Percentiles rank a stretch among this genome's conserved stretches.
Evolutionary conservation across 2,797 vertebrate genomes (phyloP).

Genomic region (Mormyrus proboscirostris): DNA sequence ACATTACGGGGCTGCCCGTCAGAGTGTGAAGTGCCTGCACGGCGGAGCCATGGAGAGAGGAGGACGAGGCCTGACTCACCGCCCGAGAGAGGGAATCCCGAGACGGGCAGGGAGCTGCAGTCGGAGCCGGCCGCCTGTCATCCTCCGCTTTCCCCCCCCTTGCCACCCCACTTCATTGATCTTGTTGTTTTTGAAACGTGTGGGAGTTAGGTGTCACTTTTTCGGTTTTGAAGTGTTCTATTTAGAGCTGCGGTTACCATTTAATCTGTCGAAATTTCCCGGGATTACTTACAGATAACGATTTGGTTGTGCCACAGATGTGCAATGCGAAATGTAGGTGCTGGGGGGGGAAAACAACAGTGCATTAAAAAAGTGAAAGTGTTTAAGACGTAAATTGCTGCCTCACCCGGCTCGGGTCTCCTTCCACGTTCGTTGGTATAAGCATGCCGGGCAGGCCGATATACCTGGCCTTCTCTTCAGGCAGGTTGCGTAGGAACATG

Average conservation of each 20-base stretch:
- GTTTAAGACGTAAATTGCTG: neutral
- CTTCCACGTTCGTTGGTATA: neutral
- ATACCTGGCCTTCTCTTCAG: neutral
- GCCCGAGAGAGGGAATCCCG: neutral
- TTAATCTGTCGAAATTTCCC: neutral
- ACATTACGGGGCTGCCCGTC: neutral
- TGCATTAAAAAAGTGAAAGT: neutral
- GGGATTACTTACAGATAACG: neutral
- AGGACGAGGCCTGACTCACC: neutral
- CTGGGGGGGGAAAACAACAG: neutral
- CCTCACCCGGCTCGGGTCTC: neutral
- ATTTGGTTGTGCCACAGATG: neutral
- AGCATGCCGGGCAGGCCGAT: neutral
- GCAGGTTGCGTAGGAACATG: neutral
- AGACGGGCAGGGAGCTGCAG: neutral
- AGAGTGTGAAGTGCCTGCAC: neutral
- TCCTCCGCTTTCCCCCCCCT: neutral
- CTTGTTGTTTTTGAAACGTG: neutral
- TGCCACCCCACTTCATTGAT: constrained; percentile 8
- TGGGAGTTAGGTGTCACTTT: neutral
- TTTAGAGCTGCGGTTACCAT: constrained; percentile 6
- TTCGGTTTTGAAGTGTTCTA: constrained; percentile 3
- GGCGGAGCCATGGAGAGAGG: neutral
- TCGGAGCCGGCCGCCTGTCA: neutral
- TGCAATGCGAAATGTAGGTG: neutral